Base-by-base conservation (phyloP, 2,888 invertebrate species). In the Apoda limacodes region DNA sequence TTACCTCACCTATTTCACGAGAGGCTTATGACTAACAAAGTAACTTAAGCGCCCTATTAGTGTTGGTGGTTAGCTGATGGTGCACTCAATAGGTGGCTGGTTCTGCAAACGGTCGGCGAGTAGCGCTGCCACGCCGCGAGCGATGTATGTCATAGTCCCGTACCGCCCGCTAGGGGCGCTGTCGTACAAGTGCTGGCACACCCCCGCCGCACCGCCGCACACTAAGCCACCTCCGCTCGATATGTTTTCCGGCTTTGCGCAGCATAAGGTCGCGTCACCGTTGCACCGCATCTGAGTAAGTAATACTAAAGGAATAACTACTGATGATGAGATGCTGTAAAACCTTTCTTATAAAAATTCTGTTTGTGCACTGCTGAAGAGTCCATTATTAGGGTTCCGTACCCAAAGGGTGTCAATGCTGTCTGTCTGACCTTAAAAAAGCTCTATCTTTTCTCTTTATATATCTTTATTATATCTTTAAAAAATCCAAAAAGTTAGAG, bases 101-200 rank as follows among this genome's bases (percentile, higher is more conserved):
- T 86, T 85, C 5, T 93, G 92, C 50, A 92, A 74, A 53, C 88
- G 86, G 51, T 89, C 88, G 5, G 60, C 50, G 13, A 93, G 81
- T 22, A 89, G 82, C 1, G 85, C 82, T 22, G 92, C 92, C 2
- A 92, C 88, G 3, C 93, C 92, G 45, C 93, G 84, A 22, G 94
- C 91, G 52, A 99, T 85, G 59, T 98, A 98, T 1, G 97, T 95
- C 93, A 98, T 98, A 26, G 98, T 98, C 40, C 99, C 99, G 70
- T 87, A 97, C 54, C 93, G 90, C 38, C 99, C 99, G 63, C 96
- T 96, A 2, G 99, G 98, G 12, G 99, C 98, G 63, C 93, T 94
- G 75, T 99, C 98, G 67, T 97, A 98, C 65, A 99, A 91, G 67
- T 97, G 95, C 67, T 95, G 92, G 68, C 98, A 98, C 42, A 99